Evolutionary conservation across 2,113 vertebrate species (phyloP).

Genomic region (Marcusenius ussheri): DNA sequence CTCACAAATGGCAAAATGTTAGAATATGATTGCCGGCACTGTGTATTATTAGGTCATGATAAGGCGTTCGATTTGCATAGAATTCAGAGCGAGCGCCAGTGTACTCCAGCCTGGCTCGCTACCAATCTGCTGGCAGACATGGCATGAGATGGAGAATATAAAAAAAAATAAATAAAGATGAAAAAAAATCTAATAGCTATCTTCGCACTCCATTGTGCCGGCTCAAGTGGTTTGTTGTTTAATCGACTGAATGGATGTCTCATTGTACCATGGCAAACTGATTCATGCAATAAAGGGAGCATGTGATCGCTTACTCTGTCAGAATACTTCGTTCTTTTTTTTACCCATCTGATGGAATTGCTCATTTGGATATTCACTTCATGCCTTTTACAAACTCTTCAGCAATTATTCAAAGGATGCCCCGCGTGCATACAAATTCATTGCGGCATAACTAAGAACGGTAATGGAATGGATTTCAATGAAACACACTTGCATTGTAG

Average conservation of each 20-base stretch:
- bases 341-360: not conserved
- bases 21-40: not conserved
- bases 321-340: not conserved
- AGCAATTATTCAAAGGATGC: not conserved
- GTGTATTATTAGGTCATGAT: not conserved
- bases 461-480: not conserved
- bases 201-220: not conserved
- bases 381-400: not conserved
- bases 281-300: not conserved
- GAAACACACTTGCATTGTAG: not conserved
- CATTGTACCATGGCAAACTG: not conserved
- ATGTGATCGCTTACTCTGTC: not conserved
- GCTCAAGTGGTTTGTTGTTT: not conserved
- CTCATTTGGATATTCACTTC: not conserved
- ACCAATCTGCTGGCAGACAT: not conserved
- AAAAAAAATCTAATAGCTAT: not conserved
- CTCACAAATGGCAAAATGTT: not conserved
- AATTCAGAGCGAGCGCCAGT: not conserved
- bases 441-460: not conserved
- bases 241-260: not conserved
- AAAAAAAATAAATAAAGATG: not conserved
- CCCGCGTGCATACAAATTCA: not conserved
- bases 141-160: not conserved
- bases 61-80: not conserved
- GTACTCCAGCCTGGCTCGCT: not conserved